These are phyloP conservation scores for Zhuqinia jingwanae DNA, from an alignment of 2,888 invertebrate species.

Conservation along the genomic window DNA sequence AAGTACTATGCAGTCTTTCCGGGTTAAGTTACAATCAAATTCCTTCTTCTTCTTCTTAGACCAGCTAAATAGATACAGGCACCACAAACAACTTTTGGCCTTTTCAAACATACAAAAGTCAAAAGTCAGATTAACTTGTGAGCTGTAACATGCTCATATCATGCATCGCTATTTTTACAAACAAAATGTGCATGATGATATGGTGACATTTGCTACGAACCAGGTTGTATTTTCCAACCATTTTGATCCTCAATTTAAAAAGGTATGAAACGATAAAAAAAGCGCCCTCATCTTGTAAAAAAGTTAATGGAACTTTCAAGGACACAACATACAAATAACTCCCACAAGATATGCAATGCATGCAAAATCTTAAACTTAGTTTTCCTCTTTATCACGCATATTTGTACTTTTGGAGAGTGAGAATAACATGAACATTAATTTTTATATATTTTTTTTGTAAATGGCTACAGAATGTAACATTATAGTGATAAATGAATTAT, in stretches of 20 bases:
- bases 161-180: background rate
- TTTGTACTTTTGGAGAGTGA: background rate
- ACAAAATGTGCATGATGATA: background rate
- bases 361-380: background rate
- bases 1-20: background rate
- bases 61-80: background rate
- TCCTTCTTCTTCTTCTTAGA: conserved; percentile 13
- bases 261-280: background rate
- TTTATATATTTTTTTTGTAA: background rate
- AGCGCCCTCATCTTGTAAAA: background rate
- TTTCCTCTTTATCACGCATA: background rate
- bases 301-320: conserved; percentile 37
- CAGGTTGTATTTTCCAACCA: conserved; percentile 16
- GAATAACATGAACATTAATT: conserved; percentile 26
- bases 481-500: conserved; percentile 32
- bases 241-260: conserved; percentile 29
- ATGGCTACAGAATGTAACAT: background rate
- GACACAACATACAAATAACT: background rate
- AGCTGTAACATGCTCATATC: background rate
- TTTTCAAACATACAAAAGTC: background rate
- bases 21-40: conserved; percentile 15
- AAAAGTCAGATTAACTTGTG: background rate
- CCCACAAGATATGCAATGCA: background rate
- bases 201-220: background rate
- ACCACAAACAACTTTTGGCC: background rate